phyloP scores from a whole-genome alignment of 2,113 vertebrate genomes.

The western clawed frog (Xenopus tropicalis) region DNA sequence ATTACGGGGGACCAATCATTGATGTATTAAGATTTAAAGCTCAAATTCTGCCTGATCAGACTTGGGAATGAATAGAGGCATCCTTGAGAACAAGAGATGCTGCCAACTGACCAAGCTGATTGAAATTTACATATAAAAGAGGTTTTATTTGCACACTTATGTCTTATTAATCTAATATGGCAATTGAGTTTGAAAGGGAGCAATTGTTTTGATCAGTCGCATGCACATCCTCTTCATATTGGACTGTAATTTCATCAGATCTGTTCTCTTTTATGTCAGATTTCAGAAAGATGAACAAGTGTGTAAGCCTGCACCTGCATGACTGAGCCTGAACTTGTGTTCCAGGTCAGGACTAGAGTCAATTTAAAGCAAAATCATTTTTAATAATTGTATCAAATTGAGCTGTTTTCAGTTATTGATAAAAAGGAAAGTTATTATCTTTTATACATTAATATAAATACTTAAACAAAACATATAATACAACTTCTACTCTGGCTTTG shows the following conservation, averaged over 20 bases:
- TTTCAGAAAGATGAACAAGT: not conserved
- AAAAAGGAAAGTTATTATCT: no score
- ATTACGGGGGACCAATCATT: no score
- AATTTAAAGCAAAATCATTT: no score
- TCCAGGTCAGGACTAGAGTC: not conserved
- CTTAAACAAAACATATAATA: no score
- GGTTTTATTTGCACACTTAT: not conserved
- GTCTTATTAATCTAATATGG: not conserved
- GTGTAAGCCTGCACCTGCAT: not conserved
- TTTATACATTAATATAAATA: no score
- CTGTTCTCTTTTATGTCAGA: not conserved
- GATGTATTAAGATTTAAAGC: no score
- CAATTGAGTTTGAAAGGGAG: not conserved
- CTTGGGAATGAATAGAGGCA: not conserved
- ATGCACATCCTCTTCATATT: not conserved
- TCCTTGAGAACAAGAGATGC: not conserved
- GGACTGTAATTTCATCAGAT: not conserved
- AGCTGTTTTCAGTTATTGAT: not conserved
- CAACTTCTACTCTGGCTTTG: no score
- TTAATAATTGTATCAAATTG: not conserved
- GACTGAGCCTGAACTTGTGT: not conserved
- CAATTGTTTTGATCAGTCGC: not conserved
- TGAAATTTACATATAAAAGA: not conserved
- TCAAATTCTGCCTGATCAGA: no score
- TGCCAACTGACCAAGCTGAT: not conserved